Conservation (phyloP, 2,113 vertebrate genomes). For the Nothoprocta pentlandii region DNA sequence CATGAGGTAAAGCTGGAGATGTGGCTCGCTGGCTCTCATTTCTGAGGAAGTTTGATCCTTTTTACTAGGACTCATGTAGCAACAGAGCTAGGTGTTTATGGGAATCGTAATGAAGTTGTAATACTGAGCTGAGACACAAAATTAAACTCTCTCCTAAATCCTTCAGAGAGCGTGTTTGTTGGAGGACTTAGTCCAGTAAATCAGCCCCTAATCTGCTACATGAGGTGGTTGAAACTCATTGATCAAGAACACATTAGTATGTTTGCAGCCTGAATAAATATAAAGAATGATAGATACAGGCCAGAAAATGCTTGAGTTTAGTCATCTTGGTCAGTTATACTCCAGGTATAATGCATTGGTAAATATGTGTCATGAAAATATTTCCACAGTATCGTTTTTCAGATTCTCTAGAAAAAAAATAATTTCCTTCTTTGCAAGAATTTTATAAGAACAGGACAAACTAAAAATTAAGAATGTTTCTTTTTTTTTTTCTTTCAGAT, state of each 20-base stretch:
- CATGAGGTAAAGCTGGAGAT: not conserved
- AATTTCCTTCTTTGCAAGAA: not conserved
- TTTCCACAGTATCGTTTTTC: constrained; percentile 10
- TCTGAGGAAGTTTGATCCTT: not conserved
- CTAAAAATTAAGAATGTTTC: not conserved
- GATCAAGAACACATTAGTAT: not conserved
- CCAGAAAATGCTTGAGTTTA: not conserved
- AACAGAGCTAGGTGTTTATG: not conserved
- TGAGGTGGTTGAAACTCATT: not conserved
- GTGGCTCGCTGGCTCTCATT: not conserved
- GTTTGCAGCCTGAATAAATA: constrained; percentile 21
- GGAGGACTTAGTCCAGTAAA: not conserved
- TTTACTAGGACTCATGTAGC: not conserved
- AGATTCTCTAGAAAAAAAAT: not conserved
- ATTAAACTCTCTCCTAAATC: not conserved
- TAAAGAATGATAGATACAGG: not conserved
- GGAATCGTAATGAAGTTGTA: not conserved
- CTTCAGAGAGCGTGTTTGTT: not conserved
- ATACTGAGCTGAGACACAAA: not conserved
- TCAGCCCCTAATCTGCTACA: not conserved
- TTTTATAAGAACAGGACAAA: not conserved
- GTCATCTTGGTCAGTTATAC: not conserved
- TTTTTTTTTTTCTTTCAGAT: not conserved
- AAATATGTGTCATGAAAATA: not conserved
- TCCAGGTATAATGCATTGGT: not conserved